These are phyloP conservation scores for Falco novaeseelandiae DNA, from an alignment of 2,797 vertebrate genomes.

Conservation along the genomic window DNA sequence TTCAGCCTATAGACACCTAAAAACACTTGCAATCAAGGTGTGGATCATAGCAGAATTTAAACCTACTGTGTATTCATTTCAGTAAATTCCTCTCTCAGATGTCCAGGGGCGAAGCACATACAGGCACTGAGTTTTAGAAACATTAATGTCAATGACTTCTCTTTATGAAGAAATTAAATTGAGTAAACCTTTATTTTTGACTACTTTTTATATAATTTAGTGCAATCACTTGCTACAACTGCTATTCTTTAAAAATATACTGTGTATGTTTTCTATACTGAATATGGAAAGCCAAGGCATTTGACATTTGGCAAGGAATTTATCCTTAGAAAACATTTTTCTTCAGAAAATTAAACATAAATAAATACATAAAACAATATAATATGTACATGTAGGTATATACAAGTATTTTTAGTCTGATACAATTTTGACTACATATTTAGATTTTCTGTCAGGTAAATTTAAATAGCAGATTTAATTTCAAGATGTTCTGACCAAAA, in stretches of 20 bases:
- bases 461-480: neutral
- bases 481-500: neutral
- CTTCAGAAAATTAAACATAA: neutral
- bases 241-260: neutral
- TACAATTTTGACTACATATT: neutral
- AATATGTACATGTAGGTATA: neutral
- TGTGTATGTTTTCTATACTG: neutral
- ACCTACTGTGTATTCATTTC: neutral
- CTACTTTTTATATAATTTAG: neutral
- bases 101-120: neutral
- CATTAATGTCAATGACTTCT: neutral
- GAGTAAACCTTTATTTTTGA: neutral
- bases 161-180: neutral
- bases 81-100: neutral
- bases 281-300: neutral
- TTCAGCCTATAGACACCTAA: neutral
- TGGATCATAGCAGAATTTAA: neutral
- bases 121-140: neutral
- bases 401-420: neutral
- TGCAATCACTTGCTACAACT: neutral
- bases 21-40: neutral
- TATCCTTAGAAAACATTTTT: neutral
- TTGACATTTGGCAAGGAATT: neutral
- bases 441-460: neutral
- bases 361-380: neutral